These are phyloP conservation scores for Ia io DNA, from an alignment of 2,113 vertebrate genomes.

Conservation along the genomic window DNA sequence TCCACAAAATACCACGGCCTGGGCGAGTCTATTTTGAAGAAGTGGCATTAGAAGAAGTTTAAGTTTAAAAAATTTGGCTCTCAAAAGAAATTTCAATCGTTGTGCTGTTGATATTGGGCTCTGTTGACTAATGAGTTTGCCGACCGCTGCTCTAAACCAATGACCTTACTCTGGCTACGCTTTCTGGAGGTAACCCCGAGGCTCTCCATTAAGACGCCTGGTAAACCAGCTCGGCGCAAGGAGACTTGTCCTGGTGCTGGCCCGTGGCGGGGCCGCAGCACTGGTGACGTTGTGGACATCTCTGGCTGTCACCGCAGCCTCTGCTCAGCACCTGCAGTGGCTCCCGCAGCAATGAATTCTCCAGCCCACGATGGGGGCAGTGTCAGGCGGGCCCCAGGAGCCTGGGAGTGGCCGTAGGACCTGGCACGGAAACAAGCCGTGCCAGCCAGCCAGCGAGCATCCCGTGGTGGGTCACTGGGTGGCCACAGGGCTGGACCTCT, in stretches of 20 bases:
- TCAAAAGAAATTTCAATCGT: too few relatives aligned
- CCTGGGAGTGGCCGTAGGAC: rapidly evolving
- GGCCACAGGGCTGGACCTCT: rapidly evolving
- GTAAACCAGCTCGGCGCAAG: rapidly evolving
- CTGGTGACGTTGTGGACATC: rapidly evolving
- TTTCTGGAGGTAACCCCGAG: not conserved
- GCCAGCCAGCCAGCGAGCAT: rapidly evolving
- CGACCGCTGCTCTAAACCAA: not conserved
- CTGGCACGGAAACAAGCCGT: rapidly evolving
- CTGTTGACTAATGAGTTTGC: too few relatives aligned
- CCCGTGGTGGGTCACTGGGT: not conserved
- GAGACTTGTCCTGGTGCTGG: not conserved
- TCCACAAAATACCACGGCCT: too few relatives aligned
- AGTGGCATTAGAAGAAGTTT: too few relatives aligned
- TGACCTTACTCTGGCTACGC: not conserved
- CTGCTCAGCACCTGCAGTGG: not conserved
- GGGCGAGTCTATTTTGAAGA: too few relatives aligned
- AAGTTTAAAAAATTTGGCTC: too few relatives aligned
- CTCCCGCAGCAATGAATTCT: not conserved
- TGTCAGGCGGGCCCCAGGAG: too few relatives aligned
- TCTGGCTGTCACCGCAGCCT: rapidly evolving
- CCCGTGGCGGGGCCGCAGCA: rapidly evolving
- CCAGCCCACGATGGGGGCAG: rapidly evolving
- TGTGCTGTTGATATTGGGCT: too few relatives aligned
- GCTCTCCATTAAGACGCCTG: rapidly evolving